A percentile compares a stretch with the other conserved stretches of the same genome.
Conservation (phyloP, 2,113 vertebrate genomes). For the Tauraco erythrolophus region DNA sequence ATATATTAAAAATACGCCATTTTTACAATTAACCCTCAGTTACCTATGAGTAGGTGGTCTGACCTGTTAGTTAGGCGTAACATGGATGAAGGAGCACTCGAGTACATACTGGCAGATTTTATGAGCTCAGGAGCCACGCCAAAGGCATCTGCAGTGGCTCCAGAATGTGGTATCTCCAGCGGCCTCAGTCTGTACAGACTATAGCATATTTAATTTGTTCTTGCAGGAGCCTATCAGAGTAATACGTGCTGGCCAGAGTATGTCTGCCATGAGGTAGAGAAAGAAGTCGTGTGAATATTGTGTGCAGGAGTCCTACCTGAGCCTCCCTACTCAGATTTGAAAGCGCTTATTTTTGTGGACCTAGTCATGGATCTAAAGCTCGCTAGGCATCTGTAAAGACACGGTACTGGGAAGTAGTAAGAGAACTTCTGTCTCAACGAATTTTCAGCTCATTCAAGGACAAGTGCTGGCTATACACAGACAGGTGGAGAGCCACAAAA, state of each 20-base stretch:
- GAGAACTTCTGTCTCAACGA: background rate
- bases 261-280: background rate
- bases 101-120: accelerated
- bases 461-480: background rate
- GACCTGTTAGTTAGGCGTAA: background rate
- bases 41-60: background rate
- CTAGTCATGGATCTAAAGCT: background rate
- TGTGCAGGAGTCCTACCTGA: background rate
- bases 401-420: accelerated
- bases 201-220: background rate
- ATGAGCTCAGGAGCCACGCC: background rate
- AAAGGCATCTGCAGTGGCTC: background rate
- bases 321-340: background rate
- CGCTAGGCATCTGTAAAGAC: background rate
- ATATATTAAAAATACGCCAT: background rate
- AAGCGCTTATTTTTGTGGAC: background rate
- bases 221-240: background rate
- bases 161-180: no score
- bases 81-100: background rate
- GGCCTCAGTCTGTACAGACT: background rate
- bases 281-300: background rate
- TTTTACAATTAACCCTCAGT: background rate
- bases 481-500: background rate
- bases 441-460: background rate
- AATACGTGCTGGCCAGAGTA: background rate